Percentiles rank a stretch among this genome's conserved stretches.
Conservation (phyloP, 2,888 invertebrate genomes). For the Pheosia tremula region DNA sequence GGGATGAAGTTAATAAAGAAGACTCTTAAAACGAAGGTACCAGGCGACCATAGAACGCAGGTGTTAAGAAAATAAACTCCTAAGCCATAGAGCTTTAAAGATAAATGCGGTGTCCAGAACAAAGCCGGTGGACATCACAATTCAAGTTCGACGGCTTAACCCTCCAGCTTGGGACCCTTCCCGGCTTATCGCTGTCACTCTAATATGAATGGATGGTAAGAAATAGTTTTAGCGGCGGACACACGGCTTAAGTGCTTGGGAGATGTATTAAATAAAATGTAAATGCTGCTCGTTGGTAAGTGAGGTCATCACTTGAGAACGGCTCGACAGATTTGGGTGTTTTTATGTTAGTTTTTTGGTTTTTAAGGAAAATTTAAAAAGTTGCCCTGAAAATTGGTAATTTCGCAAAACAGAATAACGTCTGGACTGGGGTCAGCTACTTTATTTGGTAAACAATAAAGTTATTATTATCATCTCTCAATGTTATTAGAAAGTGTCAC, state of each 20-base stretch:
- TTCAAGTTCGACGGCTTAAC: conserved; percentile 30
- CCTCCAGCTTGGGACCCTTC: conserved; percentile 32
- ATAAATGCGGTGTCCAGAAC: conserved; percentile 14
- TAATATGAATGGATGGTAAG: conserved; percentile 43
- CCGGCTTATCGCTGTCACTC: conserved; percentile 30
- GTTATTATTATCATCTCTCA: no score
- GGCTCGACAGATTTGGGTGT: no score
- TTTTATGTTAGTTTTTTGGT: no score
- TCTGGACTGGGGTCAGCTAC: no score
- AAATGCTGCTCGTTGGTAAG: no score
- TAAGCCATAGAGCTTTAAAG: conserved; percentile 1
- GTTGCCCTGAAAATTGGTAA: no score
- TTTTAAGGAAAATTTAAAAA: no score
- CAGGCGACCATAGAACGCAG: not conserved
- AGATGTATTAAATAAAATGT: not conserved
- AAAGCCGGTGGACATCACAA: conserved; percentile 24
- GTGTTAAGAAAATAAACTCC: not conserved
- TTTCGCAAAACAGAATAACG: no score
- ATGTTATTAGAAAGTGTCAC: no score
- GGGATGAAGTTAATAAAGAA: no score
- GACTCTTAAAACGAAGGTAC: not conserved
- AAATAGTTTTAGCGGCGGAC: conserved; percentile 31
- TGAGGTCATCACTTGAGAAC: no score
- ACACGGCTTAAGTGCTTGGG: conserved; percentile 9
- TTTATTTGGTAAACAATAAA: no score